Evolutionary conservation across 2,888 invertebrate species (phyloP).

Genomic region (Trimorus sp.): DNA sequence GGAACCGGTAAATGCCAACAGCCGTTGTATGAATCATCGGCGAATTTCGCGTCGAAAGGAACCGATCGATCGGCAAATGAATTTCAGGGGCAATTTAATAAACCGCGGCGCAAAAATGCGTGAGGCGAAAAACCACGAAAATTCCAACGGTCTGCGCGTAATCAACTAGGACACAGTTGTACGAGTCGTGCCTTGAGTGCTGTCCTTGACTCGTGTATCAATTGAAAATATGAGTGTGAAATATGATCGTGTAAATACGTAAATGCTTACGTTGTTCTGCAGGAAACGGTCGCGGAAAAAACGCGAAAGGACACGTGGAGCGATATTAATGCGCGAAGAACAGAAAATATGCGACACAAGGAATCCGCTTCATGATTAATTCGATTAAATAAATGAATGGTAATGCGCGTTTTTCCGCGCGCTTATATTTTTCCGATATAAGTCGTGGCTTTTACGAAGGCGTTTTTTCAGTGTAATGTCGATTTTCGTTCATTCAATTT

Average conservation of each 20-base stretch:
- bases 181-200: conserved; percentile 53
- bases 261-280: conserved; percentile 10
- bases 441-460: too few species aligned
- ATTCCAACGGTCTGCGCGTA: conserved; percentile 32
- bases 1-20: conserved; percentile 8
- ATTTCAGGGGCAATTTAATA: too few species aligned
- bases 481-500: too few species aligned
- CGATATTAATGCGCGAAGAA: conserved; percentile 11
- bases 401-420: too few species aligned
- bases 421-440: too few species aligned
- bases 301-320: conserved; percentile 21
- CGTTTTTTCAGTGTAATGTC: too few species aligned
- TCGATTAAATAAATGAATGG: too few species aligned
- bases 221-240: conserved; percentile 54
- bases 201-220: conserved; percentile 64
- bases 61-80: conserved; percentile 39
- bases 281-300: conserved; percentile 31
- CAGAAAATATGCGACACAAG: conserved; percentile 5
- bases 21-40: not conserved
- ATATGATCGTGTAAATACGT: conserved; percentile 41
- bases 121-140: conserved; percentile 26
- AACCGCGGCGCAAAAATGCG: not conserved
- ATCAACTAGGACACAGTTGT: conserved; percentile 63
- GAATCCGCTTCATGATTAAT: not conserved
- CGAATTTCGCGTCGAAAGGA: conserved; percentile 6